phyloP scores from a whole-genome alignment of 2,888 invertebrate species.

The Patella depressa region DNA sequence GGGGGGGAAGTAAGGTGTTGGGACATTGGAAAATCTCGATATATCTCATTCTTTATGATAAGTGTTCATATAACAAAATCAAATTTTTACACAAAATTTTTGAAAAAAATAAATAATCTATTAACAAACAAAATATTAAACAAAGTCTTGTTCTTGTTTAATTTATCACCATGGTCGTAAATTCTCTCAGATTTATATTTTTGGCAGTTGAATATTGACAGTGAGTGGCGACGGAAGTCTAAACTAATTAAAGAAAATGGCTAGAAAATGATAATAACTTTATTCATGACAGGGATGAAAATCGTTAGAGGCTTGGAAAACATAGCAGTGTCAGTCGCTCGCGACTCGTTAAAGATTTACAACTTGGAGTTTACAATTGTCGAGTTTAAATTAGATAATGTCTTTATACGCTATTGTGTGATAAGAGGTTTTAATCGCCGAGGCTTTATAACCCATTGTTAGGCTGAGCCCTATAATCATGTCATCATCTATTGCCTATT shows the following conservation, averaged over 20 bases:
- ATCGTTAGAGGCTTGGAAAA: conserved; percentile 2
- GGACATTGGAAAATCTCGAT: too few relatives aligned
- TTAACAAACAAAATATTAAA: too few relatives aligned
- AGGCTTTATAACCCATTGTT: background rate
- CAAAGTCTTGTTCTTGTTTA: too few relatives aligned
- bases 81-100: too few relatives aligned
- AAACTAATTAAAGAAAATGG: background rate
- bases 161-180: too few relatives aligned
- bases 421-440: background rate
- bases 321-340: conserved; percentile 11
- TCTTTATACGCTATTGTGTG: background rate
- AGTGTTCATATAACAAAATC: too few relatives aligned
- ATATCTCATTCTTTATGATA: too few relatives aligned
- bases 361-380: background rate
- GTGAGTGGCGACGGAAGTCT: background rate
- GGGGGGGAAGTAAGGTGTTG: too few relatives aligned
- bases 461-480: background rate
- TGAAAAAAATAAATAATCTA: too few relatives aligned
- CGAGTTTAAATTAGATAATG: conserved; percentile 1
- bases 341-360: conserved; percentile 10
- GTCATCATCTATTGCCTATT: background rate
- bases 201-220: conserved; percentile 7
- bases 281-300: background rate
- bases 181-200: background rate
- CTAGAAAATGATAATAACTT: background rate